Conservation (phyloP, 2,797 vertebrate genomes). For the Poeciliopsis presidionis region DNA sequence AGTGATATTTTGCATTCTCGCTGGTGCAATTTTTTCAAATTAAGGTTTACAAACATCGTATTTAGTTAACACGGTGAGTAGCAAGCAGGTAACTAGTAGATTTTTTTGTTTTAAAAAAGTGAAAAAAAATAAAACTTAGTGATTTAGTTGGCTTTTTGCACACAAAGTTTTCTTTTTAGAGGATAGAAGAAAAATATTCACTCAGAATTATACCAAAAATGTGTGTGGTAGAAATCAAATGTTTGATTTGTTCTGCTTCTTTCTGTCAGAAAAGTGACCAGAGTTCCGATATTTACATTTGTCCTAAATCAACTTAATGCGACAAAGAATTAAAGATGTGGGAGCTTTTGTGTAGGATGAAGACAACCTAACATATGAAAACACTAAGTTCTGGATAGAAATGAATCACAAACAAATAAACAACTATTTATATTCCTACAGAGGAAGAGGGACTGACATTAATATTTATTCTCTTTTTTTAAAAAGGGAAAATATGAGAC, state of each 20-base stretch:
- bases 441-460: slow-evolving; percentile 1
- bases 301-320: neutral
- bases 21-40: neutral
- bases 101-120: neutral
- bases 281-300: neutral
- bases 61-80: neutral
- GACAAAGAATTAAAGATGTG: neutral
- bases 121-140: neutral
- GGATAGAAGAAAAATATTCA: neutral
- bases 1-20: neutral
- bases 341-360: slow-evolving; percentile 10
- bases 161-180: neutral
- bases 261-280: neutral
- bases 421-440: slow-evolving; percentile 11
- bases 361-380: slow-evolving; percentile 8
- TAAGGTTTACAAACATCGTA: neutral
- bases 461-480: slow-evolving; percentile 19
- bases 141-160: neutral
- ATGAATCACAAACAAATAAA: slow-evolving; percentile 21
- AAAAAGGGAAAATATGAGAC: slow-evolving; percentile 22
- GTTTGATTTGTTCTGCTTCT: neutral
- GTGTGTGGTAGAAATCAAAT: neutral
- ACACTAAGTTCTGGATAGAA: slow-evolving; percentile 7
- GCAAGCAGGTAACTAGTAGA: neutral
- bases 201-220: neutral